These are phyloP conservation scores for Ovis canadensis DNA, from an alignment of 2,113 vertebrate species.

Conservation along the genomic window DNA sequence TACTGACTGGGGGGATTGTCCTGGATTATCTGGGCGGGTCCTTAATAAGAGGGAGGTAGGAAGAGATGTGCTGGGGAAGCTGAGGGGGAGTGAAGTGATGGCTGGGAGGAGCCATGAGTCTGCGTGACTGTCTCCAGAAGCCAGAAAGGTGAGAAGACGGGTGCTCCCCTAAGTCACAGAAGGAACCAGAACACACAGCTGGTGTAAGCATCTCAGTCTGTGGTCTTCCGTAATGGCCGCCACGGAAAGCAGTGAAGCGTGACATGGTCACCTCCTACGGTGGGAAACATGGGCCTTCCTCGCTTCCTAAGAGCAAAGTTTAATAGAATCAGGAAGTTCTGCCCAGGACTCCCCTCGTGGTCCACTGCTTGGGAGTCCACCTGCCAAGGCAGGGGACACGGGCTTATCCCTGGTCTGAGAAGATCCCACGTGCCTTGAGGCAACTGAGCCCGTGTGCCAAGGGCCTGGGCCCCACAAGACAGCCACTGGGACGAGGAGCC, in stretches of 20 bases:
- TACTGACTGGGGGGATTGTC: rapidly evolving
- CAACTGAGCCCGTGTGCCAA: not conserved
- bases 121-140: not conserved
- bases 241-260: rapidly evolving
- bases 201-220: not conserved
- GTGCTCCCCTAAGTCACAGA: rapidly evolving
- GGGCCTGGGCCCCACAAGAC: not conserved
- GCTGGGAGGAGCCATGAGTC: not conserved
- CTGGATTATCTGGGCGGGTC: not conserved
- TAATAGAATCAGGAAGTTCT: not conserved
- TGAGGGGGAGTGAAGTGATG: rapidly evolving
- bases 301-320: rapidly evolving
- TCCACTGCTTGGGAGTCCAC: not conserved
- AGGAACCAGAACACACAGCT: not conserved
- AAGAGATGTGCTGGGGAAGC: not conserved
- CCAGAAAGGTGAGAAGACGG: not conserved
- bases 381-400: not conserved
- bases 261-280: rapidly evolving
- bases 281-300: no score
- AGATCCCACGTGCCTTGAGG: not conserved
- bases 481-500: rapidly evolving
- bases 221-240: rapidly evolving
- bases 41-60: not conserved
- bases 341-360: not conserved
- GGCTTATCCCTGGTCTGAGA: not conserved